Evolutionary conservation across 2,797 vertebrate genomes (phyloP).

Genomic region (Mycteria americana): DNA sequence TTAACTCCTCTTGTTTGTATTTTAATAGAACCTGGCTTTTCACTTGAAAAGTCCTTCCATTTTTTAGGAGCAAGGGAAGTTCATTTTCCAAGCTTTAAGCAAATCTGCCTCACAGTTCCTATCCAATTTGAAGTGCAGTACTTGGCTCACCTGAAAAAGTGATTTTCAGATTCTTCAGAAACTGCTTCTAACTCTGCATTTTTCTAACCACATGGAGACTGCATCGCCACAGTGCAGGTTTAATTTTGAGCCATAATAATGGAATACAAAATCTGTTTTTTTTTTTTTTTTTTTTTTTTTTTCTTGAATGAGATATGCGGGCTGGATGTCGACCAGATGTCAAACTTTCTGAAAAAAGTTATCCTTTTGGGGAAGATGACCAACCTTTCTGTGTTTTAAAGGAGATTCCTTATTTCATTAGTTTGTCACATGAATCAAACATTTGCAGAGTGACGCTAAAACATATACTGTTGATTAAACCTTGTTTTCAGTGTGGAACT

Average conservation of each 20-base stretch:
- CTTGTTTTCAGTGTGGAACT: not conserved
- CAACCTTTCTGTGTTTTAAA: not conserved
- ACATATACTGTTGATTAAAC: not conserved
- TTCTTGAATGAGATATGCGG: not conserved
- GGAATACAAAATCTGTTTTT: not conserved
- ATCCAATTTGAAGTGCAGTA: not conserved
- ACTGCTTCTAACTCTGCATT: not conserved
- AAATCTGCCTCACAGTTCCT: not conserved
- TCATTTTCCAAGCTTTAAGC: not conserved
- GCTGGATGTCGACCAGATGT: not conserved
- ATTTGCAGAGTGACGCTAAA: not conserved
- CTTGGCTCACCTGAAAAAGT: not conserved
- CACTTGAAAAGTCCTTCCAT: not conserved
- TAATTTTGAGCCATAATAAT: not conserved
- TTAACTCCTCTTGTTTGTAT: not conserved
- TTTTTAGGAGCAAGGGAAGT: not conserved
- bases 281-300: not conserved
- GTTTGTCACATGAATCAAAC: not conserved
- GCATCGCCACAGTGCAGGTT: not conserved
- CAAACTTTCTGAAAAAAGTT: not conserved
- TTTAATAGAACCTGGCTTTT: not conserved
- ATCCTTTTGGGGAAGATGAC: not conserved
- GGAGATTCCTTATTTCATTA: not conserved
- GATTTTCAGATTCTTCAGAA: not conserved
- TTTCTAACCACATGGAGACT: not conserved